Conservation (phyloP, 2,113 vertebrate genomes). For the Thamnaconus septentrionalis region DNA sequence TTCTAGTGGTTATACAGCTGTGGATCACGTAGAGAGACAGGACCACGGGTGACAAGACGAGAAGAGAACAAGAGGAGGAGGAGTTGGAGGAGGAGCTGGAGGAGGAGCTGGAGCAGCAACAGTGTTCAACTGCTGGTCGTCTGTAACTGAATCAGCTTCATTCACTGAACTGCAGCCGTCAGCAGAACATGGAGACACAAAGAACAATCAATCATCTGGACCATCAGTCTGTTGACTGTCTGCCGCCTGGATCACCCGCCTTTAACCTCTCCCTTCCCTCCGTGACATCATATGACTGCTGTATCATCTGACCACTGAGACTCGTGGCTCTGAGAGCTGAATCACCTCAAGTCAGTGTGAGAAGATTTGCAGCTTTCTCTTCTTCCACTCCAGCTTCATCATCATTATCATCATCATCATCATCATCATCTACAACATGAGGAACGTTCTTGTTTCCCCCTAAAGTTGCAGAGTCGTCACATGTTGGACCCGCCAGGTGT, state of each 20-base stretch:
- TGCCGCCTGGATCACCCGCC: neutral
- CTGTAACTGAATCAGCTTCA: neutral
- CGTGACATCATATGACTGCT: conserved; percentile 65
- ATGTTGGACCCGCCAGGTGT: no score
- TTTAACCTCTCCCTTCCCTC: no score
- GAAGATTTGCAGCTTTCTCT: neutral
- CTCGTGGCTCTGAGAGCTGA: conserved; percentile 28
- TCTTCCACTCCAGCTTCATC: no score
- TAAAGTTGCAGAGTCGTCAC: no score
- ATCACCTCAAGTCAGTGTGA: conserved; percentile 16
- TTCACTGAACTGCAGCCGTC: conserved; percentile 54
- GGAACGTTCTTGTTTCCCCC: no score
- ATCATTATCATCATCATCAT: no score
- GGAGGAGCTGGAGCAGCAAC: no score
- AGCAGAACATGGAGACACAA: conserved; percentile 55
- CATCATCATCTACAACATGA: no score
- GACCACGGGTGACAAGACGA: neutral
- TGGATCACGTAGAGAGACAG: no score
- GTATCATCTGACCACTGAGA: conserved; percentile 67
- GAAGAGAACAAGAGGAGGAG: neutral
- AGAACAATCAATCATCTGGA: conserved; percentile 61
- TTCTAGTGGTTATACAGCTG: no score
- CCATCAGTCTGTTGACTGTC: conserved; percentile 62
- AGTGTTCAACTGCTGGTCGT: no score
- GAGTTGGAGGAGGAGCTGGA: conserved; percentile 2